A percentile compares a stretch with the other conserved stretches of the same genome.
phyloP scores from a whole-genome alignment of 2,113 vertebrate species.

The Melospiza georgiana region DNA sequence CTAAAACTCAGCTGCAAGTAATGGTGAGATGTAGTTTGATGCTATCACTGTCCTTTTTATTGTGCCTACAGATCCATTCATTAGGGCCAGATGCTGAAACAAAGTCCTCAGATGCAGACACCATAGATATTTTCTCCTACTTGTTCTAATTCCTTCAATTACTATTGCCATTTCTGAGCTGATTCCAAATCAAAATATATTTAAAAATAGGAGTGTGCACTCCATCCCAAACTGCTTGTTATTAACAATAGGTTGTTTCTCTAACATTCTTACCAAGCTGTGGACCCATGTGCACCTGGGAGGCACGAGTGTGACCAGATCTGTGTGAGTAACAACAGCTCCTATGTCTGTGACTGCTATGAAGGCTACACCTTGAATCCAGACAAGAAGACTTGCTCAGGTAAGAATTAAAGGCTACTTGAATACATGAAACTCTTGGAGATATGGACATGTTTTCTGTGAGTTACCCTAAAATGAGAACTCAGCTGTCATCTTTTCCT shows the following conservation, averaged over 20 bases:
- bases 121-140: not conserved
- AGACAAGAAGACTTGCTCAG: conserved; percentile 88
- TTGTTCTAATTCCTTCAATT: not conserved
- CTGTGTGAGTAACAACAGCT: conserved; percentile 78
- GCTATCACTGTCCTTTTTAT: not conserved
- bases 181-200: not conserved
- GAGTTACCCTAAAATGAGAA: not conserved
- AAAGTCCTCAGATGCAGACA: not conserved
- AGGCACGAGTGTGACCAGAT: conserved; percentile 86
- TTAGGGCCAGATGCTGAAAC: not conserved
- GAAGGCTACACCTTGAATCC: conserved; percentile 83
- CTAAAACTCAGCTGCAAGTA: not conserved
- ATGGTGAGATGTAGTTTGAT: not conserved
- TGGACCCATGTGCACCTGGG: conserved; percentile 81
- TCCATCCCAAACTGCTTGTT: not conserved
- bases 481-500: not conserved
- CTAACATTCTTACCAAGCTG: conserved; percentile 63
- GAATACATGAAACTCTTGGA: not conserved
- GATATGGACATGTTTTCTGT: not conserved
- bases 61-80: not conserved
- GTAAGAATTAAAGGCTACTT: conserved; percentile 65
- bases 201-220: not conserved
- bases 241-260: not conserved
- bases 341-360: conserved; percentile 86
- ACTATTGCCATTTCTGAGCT: not conserved